Evolutionary conservation across 2,113 vertebrate species (phyloP), one percentile per base, ranked within the genome.

Genomic region (Elachura formosa): DNA sequence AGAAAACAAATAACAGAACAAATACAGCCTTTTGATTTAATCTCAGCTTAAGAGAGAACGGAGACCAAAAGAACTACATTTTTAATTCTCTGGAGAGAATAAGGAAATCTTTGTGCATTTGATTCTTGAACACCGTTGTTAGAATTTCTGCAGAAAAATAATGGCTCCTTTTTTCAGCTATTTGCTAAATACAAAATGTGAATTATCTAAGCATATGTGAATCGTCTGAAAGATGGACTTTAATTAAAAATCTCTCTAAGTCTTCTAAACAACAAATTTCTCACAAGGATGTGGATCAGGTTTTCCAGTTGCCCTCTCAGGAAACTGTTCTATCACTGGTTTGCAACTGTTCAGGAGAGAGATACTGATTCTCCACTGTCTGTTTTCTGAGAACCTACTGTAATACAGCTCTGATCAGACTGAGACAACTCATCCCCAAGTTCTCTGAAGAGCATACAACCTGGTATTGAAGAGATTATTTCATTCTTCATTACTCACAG

Each of bases 291-390:
- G 10, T 1, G 3, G 15, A 49, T n/a, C 21, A 71, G 55, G 59
- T 29, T 64, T 80, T 45, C 28, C 3, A 0, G 31, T 36, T 83
- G 45, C 55, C 19, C 51, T 69, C 54, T 41, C 36, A 73, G 28
- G 45, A 69, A 80, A 72, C 6, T 34, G 21, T 14, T 23, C 15
- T 58, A 22, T 46, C 49, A 66, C 0, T 0, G 12, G n/a, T 56
- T 71, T 68, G 75, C 51, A 31, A 36, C 11, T 64, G 10, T 8
- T 69, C 33, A 41, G 34, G 63, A 89, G 55, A 71, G 61, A 88
- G 15, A 69, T 10, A 28, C 8, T 16, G 31, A 54, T 14, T 52
- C 31, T 54, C 36, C 48, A 73, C 3, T 45, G 51, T 8, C 25
- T 88, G 9, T 43, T 82, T 36, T 73, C 19, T 73, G 36, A 85